Percentiles rank a stretch among this genome's conserved stretches.
Evolutionary conservation across 2,888 invertebrate species (phyloP).

Genomic region (Liodrosophila aerea): DNA sequence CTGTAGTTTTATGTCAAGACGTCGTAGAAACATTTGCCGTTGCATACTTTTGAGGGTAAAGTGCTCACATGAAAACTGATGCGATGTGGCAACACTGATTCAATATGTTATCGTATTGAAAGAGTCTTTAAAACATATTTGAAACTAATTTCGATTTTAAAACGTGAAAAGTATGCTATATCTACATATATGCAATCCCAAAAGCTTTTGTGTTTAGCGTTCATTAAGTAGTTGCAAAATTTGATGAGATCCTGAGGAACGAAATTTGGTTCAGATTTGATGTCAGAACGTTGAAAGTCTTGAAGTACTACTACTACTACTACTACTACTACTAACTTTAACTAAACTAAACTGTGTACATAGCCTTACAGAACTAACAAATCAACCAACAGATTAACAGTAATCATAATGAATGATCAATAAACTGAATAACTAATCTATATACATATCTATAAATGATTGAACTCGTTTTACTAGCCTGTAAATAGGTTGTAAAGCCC

Average conservation of each 20-base stretch:
- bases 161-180: too few relatives aligned
- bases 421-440: conserved; percentile 15
- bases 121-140: too few relatives aligned
- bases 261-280: neutral
- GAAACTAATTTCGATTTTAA: too few relatives aligned
- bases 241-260: neutral
- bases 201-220: neutral
- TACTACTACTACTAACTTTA: neutral
- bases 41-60: too few relatives aligned
- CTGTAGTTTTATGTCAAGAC: too few relatives aligned
- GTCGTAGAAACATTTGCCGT: too few relatives aligned
- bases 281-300: too few relatives aligned
- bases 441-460: conserved; percentile 50
- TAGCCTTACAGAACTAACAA: conserved; percentile 32
- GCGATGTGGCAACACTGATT: too few relatives aligned
- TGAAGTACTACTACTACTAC: neutral
- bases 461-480: conserved; percentile 83
- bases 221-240: neutral
- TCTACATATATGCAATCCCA: neutral
- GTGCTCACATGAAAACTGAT: too few relatives aligned
- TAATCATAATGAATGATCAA: conserved; percentile 31
- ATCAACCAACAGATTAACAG: conserved; percentile 28
- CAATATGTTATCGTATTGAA: too few relatives aligned
- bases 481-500: conserved; percentile 83
- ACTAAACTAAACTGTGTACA: conserved; percentile 24